phyloP scores from a whole-genome alignment of 2,797 vertebrate genomes.

The Sciurus vulgaris region DNA sequence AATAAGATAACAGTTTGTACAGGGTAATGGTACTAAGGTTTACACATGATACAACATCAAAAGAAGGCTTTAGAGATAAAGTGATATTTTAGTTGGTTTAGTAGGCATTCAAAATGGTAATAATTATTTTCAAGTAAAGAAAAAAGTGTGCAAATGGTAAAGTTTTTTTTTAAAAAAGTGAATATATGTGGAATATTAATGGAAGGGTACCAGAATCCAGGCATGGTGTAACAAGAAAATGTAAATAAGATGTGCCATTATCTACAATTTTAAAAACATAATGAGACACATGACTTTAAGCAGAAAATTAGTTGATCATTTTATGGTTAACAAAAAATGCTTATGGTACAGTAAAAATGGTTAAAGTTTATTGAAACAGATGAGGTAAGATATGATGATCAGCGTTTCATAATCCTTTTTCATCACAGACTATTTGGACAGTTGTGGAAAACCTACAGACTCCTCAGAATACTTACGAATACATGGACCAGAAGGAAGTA shows the following conservation, averaged over 20 bases:
- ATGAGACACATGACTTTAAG: constrained; percentile 29
- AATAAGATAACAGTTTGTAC: not conserved
- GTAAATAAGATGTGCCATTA: not conserved
- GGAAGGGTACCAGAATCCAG: not conserved
- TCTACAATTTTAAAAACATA: not conserved
- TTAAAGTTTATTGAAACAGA: not conserved
- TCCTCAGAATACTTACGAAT: constrained; percentile 7
- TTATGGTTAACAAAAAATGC: constrained; percentile 1
- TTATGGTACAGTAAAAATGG: not conserved
- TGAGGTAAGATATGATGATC: not conserved
- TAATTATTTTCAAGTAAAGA: constrained; percentile 27
- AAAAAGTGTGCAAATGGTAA: not conserved
- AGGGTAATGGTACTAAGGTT: not conserved
- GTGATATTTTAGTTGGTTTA: not conserved
- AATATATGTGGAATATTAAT: not conserved
- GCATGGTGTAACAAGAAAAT: not conserved
- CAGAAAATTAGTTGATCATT: constrained; percentile 3
- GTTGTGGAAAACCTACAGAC: not conserved
- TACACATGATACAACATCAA: not conserved
- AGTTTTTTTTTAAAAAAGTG: not conserved
- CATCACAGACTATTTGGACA: not conserved
- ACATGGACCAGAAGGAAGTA: constrained; percentile 6
- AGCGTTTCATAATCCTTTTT: not conserved
- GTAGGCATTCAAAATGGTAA: not conserved
- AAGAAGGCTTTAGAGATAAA: not conserved